phyloP scores from a whole-genome alignment of 1,140 invertebrate species.

The Drosophila watanabei region DNA sequence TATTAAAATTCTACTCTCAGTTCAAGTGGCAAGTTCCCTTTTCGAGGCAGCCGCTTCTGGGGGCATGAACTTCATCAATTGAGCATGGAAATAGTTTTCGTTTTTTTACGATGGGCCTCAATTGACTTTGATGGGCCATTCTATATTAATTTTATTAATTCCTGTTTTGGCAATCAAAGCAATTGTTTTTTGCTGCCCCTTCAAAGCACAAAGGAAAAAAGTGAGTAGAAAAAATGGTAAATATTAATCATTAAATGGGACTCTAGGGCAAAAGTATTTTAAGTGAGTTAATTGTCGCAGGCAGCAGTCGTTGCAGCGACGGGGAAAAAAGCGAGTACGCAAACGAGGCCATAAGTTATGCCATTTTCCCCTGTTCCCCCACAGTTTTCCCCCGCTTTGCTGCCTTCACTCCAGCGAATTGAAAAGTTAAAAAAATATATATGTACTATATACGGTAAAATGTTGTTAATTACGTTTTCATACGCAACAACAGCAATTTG shows the following conservation, averaged over 20 bases:
- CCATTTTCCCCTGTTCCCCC: slow-evolving; percentile 57
- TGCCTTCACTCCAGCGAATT: slow-evolving; percentile 13
- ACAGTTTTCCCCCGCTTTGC: neutral
- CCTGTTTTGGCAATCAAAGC: slow-evolving; percentile 67
- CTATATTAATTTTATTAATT: slow-evolving; percentile 76
- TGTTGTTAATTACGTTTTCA: slow-evolving; percentile 83
- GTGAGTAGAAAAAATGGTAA: slow-evolving; percentile 15
- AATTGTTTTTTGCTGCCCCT: slow-evolving; percentile 43
- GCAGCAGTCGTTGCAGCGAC: slow-evolving; percentile 25
- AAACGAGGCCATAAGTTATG: slow-evolving; percentile 79
- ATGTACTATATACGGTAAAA: slow-evolving; percentile 53
- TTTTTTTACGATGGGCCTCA: slow-evolving; percentile 37
- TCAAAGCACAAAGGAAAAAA: slow-evolving; percentile 10
- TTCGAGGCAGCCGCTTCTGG: slow-evolving; percentile 34
- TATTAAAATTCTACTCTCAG: slow-evolving; percentile 44
- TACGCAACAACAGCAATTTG: slow-evolving; percentile 61
- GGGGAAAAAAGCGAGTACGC: slow-evolving; percentile 25
- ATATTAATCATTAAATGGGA: slow-evolving; percentile 69
- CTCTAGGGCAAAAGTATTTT: slow-evolving; percentile 69
- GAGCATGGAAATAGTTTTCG: slow-evolving; percentile 74
- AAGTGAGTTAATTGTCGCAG: slow-evolving; percentile 74
- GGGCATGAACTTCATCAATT: slow-evolving; percentile 74
- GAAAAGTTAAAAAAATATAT: slow-evolving; percentile 52
- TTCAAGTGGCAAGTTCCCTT: slow-evolving; percentile 73
- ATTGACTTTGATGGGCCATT: slow-evolving; percentile 64